Evolutionary conservation across 2,797 vertebrate species (phyloP), one percentile per base, ranked within the genome.

Genomic region (Anguilla megastoma): DNA sequence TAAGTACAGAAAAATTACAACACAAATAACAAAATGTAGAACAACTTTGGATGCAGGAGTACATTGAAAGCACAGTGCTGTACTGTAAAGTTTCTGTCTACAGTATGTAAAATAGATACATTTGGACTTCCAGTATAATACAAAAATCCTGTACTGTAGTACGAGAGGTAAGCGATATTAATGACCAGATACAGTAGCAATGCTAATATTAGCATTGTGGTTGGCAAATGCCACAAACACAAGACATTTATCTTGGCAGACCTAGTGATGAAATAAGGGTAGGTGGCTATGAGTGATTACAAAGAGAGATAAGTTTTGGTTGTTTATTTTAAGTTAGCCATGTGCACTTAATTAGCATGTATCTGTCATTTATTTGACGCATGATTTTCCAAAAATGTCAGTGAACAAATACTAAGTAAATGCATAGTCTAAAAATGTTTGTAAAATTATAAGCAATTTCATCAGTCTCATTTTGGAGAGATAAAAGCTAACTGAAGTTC

Each of bases 31-130:
- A 54, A 54, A 54, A 54, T 54, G 52, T 54, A 54, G 2, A 54
- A 54, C 52, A 0, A 10, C 9, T 9, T 14, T 0, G 52, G 52
- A 54, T 54, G 52, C 52, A 54, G 52, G 9, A 54, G 52, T 54
- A 14, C 52, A 54, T 54, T 54, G 9, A 54, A 54, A 54, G 52
- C 52, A 54, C 52, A 54, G 10, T 1, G 7, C 10, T 54, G 52
- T 2, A 10, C 89, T 85, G 89, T 82, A 74, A 88, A 69, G 1
- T 6, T 63, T 24, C 24, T n/a, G 63, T n/a, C 63, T n/a, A 30
- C 41, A 45, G 3, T 45, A 45, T 24, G 8, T 69, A n/a, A 69
- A 69, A 9, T 69, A 24, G 18, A 63, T n/a, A 8, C 1, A 30
- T 9, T 69, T 69, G 5, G 63, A 27, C 21, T 69, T 9, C 24